Percentiles rank a stretch among this genome's conserved stretches.
These are phyloP conservation scores for Jaculus jaculus DNA, from an alignment of 2,113 vertebrate genomes.

Conservation along the genomic window DNA sequence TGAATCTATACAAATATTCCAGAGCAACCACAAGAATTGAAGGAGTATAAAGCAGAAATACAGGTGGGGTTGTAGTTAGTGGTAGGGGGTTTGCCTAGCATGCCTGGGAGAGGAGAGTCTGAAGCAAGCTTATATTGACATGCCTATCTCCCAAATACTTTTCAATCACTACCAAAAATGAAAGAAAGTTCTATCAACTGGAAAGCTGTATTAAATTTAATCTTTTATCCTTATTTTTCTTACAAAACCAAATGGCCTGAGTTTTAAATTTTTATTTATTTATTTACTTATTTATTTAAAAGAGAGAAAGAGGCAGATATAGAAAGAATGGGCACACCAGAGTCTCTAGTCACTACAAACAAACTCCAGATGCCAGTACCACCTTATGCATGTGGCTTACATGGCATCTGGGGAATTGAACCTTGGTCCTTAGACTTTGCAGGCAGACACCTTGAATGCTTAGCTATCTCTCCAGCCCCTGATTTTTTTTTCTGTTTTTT, in stretches of 20 bases:
- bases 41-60: not conserved
- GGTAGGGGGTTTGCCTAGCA: not conserved
- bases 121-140: not conserved
- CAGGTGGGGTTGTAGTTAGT: fast-evolving
- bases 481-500: no score
- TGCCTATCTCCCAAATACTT: no score
- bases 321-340: no score
- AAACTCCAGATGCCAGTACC: no score
- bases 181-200: constrained; percentile 15
- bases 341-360: no score
- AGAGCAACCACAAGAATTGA: not conserved
- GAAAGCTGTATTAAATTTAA: not conserved
- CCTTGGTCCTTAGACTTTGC: no score
- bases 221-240: not conserved
- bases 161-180: not conserved
- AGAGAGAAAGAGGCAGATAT: no score
- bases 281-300: no score
- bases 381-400: no score
- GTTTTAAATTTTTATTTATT: not conserved
- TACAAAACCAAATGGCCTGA: not conserved
- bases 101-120: not conserved
- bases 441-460: no score
- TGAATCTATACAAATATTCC: not conserved
- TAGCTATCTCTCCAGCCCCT: no score
- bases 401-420: no score